phyloP scores from a whole-genome alignment of 2,797 vertebrate genomes.

The Carapus acus region DNA sequence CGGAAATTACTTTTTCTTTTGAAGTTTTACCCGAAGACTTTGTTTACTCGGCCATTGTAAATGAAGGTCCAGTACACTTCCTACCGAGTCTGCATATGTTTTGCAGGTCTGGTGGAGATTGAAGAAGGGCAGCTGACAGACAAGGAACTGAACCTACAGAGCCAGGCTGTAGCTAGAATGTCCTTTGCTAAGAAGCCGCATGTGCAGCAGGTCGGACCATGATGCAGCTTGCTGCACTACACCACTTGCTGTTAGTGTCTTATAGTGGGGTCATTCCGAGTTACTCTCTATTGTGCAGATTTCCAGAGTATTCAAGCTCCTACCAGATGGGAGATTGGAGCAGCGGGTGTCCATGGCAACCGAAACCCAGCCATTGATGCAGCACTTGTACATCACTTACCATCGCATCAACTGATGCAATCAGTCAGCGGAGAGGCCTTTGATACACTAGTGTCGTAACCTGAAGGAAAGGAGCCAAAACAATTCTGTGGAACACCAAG shows the following conservation, averaged over 20 bases:
- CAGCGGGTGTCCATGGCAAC: conserved; percentile 94
- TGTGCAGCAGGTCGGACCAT: conserved; percentile 78
- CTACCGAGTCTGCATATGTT: background rate
- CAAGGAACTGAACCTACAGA: conserved; percentile 82
- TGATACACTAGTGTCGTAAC: background rate
- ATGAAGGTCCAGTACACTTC: no score
- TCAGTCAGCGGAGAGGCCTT: background rate
- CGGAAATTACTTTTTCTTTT: no score
- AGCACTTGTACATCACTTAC: conserved; percentile 89
- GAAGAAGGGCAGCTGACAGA: conserved; percentile 89
- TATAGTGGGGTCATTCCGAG: no score
- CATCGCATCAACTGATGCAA: conserved; percentile 61
- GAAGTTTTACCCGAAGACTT: no score
- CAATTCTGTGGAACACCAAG: background rate
- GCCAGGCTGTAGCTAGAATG: conserved; percentile 80
- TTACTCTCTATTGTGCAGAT: conserved; percentile 69
- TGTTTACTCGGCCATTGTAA: no score
- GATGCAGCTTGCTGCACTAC: no score
- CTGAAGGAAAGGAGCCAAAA: background rate
- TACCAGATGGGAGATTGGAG: conserved; percentile 86
- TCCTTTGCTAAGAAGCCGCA: conserved; percentile 90
- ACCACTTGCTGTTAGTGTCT: no score
- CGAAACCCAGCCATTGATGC: conserved; percentile 81
- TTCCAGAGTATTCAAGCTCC: conserved; percentile 83
- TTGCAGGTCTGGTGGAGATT: conserved; percentile 89